Evolutionary conservation across 2,888 invertebrate genomes (phyloP), one percentile per base, ranked within the genome.

Genomic region (Platynereis dumerilii): DNA sequence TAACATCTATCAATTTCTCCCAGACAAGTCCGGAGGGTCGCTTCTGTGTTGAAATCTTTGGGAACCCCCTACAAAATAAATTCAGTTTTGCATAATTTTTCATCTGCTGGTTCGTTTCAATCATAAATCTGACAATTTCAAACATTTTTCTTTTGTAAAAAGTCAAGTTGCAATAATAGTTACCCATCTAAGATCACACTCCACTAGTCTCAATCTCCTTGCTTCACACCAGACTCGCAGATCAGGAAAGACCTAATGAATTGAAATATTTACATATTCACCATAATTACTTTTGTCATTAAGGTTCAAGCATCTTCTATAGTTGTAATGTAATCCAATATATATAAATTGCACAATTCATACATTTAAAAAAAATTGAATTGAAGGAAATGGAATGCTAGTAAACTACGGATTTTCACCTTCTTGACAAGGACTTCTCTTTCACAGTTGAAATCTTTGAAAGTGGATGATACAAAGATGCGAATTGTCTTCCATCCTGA

Each of bases 401-500:
- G n/a, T n/a, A n/a, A n/a, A n/a, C n/a, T n/a, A n/a, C n/a, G n/a
- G n/a, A n/a, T n/a, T 3, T 58, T 56, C 68, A 80, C 81, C 78
- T 79, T 76, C 72, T 82, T 82, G 12, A 83, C 80, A 3, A 83
- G 74, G 45, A 79, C 69, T 68, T 83, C 82, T 64, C 83, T 75
- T 64, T 83, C 83, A 60, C 72, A 74, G 69, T 78, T 80, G 65
- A 83, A 83, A 68, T 83, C 83, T 60, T 77, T 80, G 69, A 83
- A 83, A 20, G 83, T 83, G 64, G 82, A 82, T 1, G 82, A 83
- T 12, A 83, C 81, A 74, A 83, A 83, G n/a, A 83, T 73, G n/a
- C 80, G 70, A 10, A 83, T 74, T 58, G 79, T 79, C 61, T 75
- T 77, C 80, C 80, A 82, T 34, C 75, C 78, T 34, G 66, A 58